Base-by-base conservation (phyloP, 2,797 vertebrate species). In the Ctenosaura bakeri region DNA sequence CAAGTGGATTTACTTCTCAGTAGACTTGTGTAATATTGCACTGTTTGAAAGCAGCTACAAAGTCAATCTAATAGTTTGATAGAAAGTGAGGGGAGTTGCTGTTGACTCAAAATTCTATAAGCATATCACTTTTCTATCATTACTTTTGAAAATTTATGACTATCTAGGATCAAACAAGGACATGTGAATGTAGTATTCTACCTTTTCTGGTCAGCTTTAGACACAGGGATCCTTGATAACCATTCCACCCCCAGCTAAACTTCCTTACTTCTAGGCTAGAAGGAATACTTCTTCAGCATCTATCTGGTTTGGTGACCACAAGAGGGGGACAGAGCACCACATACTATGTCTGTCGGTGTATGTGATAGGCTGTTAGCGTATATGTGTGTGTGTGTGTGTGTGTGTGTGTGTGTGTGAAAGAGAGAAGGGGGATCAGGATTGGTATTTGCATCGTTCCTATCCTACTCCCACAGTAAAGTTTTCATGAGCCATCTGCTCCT, bases 301-400 rank as follows among this genome's bases (percentile, higher is more conserved):
- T 69, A 8, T 83, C n/a, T 0, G 0, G 66, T 0, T 0, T 82
- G 84, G 76, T 24, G 32, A 62, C 73, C 89, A 90, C 88, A 0
- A 92, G 90, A 77, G 89, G 88, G 94, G 85, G 90, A 90, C 85
- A 90, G 71, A 90, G 90, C 32, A 87, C 80, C 62, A 50, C 20
- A 83, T 42, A 78, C 77, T 87, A 13, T 35, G 26, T 16, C 3
- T 83, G 59, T 46, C 42, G 42, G 42, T 29, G 32, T 59, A 83
- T 32, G 62, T 35, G 56, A 66, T 13, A 66, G 54, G 62, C 24
- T 83, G 62, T 69, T 69, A 12, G 29, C 66, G 9, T 66, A 1
- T 69, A 8, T 69, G 29, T 32, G 29, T 69, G 29, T 69, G 66
- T 13, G 29, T 66, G 64, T 64, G 22, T 64, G 22, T 24, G 62